Evolutionary conservation across 2,888 invertebrate genomes (phyloP), one percentile per base, ranked within the genome.

Genomic region (Parnassius mnemosyne): DNA sequence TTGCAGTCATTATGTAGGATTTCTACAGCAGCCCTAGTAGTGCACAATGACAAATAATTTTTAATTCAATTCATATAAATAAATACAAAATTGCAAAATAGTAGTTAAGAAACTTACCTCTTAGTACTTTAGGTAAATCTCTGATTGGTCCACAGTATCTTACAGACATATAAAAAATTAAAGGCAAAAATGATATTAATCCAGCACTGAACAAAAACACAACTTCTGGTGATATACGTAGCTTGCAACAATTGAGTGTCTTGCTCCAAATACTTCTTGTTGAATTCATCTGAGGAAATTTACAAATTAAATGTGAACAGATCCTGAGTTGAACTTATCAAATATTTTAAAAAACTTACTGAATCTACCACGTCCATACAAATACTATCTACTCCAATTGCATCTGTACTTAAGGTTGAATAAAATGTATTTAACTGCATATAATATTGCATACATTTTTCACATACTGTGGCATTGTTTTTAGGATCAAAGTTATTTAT

Each of bases 321-420:
- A 44, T 11, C 7, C 5, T 34, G 7, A 34, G 11, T 11, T 44
- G 44, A 44, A 44, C 5, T 44, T 44, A 44, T 44, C 11, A 3
- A 12, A 44, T 44, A 44, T 9, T 11, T 44, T 1, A 11, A 20
- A 25, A 59, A 52, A 63, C 91, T 89, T 83, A 94, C 94, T 68
- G 93, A 84, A 82, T 95, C 94, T 1, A 94, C 93, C 69, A 94
- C 90, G 77, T 95, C 95, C 93, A 95, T 94, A 71, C 95, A 95
- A 64, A 94, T 86, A 65, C 89, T 92, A 66, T 93, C 92, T 60
- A 92, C 90, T 64, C 93, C 94, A 74, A 93, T 92, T 60, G 88
- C 80, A 74, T 92, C 92, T 69, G 85, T 70, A 65, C 91, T 94
- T 61, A 94, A 82, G 43, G 89, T 85, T 71, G 91, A 88, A 75